Base-by-base conservation (phyloP, 2,888 invertebrate genomes). In the Tineola bisselliella region DNA sequence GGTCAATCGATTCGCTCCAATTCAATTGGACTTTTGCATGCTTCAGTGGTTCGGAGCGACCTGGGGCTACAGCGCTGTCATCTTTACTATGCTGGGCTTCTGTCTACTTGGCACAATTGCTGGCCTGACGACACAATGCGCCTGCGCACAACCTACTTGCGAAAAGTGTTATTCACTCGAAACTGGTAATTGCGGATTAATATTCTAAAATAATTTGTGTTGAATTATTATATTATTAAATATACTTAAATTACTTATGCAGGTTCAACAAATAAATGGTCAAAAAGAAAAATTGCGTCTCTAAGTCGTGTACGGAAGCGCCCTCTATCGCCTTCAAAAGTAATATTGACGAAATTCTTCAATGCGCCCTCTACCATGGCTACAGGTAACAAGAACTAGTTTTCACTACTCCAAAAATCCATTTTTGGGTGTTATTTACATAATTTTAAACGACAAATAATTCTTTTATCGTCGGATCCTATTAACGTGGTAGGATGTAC, bases 291-390 rank as follows among this genome's bases (percentile, higher is more conserved):
- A 10, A 25, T 12, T 8, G 18, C 10, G 12, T 19, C 18, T 8
- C 18, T 25, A 6, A 25, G 8, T 1, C 13, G n/a, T 25, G 1
- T 17, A 54, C 54, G 12, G 12, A 48, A 61, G 15, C 69, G 69
- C 1, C 72, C 72, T 0, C 65, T 72, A 61, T 74, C 77, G 0
- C 76, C 76, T 0, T 78, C 77, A 0, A 71, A 74, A 18, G 76
- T 77, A 15, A 71, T 78, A 10, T 72, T 77, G 5, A 70, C 74
- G n/a, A 63, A 72, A 18, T 70, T 78, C 63, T 75, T 75, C 64
- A 67, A 67, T 17, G 66, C 67, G 6, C 68, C 74, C 0, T 73
- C 75, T 0, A 74, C 78, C 13, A 66, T 68, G 44, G 74, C 69
- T 19, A 48, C 48, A 13, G 17, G 48, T 48, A 48, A 25, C 6